Percentiles rank a stretch among this genome's conserved stretches.
Evolutionary conservation across 2,888 invertebrate species (phyloP).

Genomic region (Dioctria linearis): DNA sequence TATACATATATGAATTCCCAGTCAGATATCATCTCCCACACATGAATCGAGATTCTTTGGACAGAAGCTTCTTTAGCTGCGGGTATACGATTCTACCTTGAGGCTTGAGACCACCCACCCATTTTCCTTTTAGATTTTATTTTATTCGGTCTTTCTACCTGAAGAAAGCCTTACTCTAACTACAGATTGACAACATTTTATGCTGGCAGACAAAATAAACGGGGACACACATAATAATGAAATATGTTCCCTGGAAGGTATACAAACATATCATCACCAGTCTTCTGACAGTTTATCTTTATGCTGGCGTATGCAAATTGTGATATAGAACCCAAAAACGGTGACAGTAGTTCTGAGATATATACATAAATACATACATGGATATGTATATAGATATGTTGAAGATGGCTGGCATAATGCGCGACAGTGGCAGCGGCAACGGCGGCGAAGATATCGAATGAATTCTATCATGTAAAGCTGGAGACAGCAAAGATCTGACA

Average conservation of each 20-base stretch:
- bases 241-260: slow-evolving; percentile 41
- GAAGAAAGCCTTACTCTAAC: background rate
- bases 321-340: slow-evolving; percentile 32
- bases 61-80: slow-evolving; percentile 5
- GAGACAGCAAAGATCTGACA: slow-evolving; percentile 36
- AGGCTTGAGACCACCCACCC: slow-evolving; percentile 1
- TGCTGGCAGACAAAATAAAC: slow-evolving; percentile 32
- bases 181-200: slow-evolving; percentile 36
- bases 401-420: too few species aligned
- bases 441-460: slow-evolving; percentile 22
- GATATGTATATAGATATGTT: too few species aligned
- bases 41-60: background rate
- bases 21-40: slow-evolving; percentile 29
- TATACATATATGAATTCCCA: background rate
- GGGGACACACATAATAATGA: slow-evolving; percentile 37
- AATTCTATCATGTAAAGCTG: slow-evolving; percentile 13
- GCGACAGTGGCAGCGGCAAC: background rate
- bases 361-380: too few species aligned
- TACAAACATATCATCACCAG: slow-evolving; percentile 4
- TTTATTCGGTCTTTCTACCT: background rate
- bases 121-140: background rate
- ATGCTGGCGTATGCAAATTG: slow-evolving; percentile 42
- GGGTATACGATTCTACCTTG: slow-evolving; percentile 18
- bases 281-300: background rate
- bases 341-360: slow-evolving; percentile 35